A percentile compares a stretch with the other conserved stretches of the same genome.
phyloP scores from a whole-genome alignment of 1,140 invertebrate species.

The Solen grandis region DNA sequence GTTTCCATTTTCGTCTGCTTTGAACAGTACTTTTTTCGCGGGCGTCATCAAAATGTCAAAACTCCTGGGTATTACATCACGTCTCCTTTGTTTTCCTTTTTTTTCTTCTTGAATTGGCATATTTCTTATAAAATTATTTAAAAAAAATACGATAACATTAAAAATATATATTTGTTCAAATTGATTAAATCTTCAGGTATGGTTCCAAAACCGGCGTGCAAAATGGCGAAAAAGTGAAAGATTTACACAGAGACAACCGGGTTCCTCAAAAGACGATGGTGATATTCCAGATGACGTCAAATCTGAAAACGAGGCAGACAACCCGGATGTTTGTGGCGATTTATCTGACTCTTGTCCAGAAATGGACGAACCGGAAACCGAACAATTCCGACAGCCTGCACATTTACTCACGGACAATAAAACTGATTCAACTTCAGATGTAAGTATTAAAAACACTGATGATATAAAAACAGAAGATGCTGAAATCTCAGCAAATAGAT shows the following conservation, averaged over 20 bases:
- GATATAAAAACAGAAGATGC: not conserved
- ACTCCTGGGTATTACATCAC: too few relatives aligned
- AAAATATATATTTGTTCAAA: not conserved
- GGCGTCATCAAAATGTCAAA: too few relatives aligned
- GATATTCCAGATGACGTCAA: conserved; percentile 40
- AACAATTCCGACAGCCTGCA: not conserved
- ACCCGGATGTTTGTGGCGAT: conserved; percentile 47
- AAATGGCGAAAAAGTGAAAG: conserved; percentile 94
- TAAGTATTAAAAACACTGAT: not conserved
- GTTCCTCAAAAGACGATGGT: conserved; percentile 62
- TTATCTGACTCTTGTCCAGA: conserved; percentile 36
- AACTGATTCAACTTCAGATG: not conserved
- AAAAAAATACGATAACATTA: too few relatives aligned
- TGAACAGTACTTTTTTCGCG: too few relatives aligned
- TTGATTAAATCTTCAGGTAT: conserved; percentile 87
- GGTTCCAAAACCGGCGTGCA: conserved; percentile 99
- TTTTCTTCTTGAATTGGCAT: too few relatives aligned
- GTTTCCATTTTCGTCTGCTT: too few relatives aligned
- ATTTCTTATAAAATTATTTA: too few relatives aligned
- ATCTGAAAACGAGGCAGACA: conserved; percentile 48
- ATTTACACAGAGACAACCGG: conserved; percentile 83
- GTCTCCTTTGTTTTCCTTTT: too few relatives aligned
- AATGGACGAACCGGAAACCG: conserved; percentile 4
- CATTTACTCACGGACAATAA: not conserved
- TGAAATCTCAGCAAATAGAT: not conserved